Evolutionary conservation across 2,113 vertebrate genomes (phyloP).

Genomic region (Bos indicus): DNA sequence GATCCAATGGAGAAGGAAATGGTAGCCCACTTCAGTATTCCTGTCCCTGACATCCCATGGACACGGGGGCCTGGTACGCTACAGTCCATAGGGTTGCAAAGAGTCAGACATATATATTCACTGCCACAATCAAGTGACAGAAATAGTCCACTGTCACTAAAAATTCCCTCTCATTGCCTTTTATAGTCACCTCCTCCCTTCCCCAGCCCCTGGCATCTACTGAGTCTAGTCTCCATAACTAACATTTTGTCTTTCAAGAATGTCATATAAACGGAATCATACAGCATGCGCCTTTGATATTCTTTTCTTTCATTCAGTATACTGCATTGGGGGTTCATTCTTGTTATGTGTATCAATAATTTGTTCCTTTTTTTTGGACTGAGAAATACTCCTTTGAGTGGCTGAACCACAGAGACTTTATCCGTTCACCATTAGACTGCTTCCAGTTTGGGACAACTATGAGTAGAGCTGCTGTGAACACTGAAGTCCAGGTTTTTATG

Average conservation of each 20-base stretch:
- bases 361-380: background rate
- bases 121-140: background rate
- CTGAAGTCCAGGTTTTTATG: background rate
- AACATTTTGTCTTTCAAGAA: background rate
- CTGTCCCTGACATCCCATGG: background rate
- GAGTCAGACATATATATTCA: background rate
- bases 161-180: background rate
- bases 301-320: background rate
- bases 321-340: background rate
- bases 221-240: background rate
- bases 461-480: background rate
- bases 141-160: background rate
- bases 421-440: background rate
- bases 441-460: background rate
- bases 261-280: background rate
- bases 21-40: background rate
- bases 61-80: fast-evolving
- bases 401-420: fast-evolving
- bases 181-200: too few species aligned
- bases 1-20: background rate
- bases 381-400: background rate
- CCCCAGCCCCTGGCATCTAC: too few species aligned
- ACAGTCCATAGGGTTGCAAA: background rate
- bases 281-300: background rate
- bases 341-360: too few species aligned